Base-by-base conservation (phyloP, 2,113 vertebrate species). In the Odontesthes bonariensis region DNA sequence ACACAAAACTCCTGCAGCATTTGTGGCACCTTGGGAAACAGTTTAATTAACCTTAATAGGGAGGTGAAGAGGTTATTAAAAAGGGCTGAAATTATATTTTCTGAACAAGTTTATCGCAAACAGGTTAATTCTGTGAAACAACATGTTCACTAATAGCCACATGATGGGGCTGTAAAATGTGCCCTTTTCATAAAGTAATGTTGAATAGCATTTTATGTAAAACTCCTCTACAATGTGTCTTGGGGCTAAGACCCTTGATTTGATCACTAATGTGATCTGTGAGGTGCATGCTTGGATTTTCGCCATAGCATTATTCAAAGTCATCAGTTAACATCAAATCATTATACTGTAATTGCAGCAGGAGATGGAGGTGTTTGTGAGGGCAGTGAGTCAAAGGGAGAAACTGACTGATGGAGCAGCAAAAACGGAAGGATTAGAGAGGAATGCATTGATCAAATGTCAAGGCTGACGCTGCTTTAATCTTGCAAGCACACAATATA, bases 101-200 rank as follows among this genome's bases (percentile, higher is more conserved):
- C 19, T 55, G 22, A 76, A 46, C 51, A 61, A 51, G 38, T 31
- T 35, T 33, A 46, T 44, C 9, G 19, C 47, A 73, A 83, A 81
- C 17, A 61, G 62, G 72, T 61, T 31, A 61, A 67, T 59, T 69
- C 10, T 2, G 38, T 35, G 58, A 27, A 77, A 63, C 61, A 76
- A 70, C 63, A 67, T 35, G 57, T 47, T 68, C 55, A 23, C 57
- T 77, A 79, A 85, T 70, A 54, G 61, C 12, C 62, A 62, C 59
- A 65, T 53, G 65, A 81, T 81, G 17, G 27, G 72, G 68, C 56
- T 78, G 77, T 77, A 71, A 67, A 51, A 80, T 22, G 61, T 89
- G 88, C 59, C 88, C 91, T 92, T 89, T 89, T 73, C 85, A 77
- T 58, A 68, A 75, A 82, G 85, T 84, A 87, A 88, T 85, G 77